Conservation (phyloP, 2,797 vertebrate species). For the Galagoides demidoff region DNA sequence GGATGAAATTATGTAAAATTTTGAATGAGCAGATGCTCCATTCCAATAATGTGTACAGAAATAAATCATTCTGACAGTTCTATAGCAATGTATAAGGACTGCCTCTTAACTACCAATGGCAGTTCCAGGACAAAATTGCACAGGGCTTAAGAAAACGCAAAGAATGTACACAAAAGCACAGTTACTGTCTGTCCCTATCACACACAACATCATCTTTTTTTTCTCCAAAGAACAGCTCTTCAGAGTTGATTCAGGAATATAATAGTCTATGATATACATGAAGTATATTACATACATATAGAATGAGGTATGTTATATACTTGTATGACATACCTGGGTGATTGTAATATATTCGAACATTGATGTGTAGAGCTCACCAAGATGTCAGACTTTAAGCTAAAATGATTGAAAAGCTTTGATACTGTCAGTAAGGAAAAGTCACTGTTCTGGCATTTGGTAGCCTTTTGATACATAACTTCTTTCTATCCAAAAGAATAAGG, state of each 20-base stretch:
- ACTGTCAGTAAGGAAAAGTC: not conserved
- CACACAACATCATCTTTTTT: not conserved
- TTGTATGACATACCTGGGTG: not conserved
- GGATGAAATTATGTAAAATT: not conserved
- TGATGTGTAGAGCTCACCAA: not conserved
- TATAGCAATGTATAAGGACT: not conserved
- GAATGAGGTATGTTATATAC: not conserved
- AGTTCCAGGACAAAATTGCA: not conserved
- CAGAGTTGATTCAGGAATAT: not conserved
- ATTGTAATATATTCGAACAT: not conserved
- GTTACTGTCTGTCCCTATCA: too few species aligned
- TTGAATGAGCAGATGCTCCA: not conserved
- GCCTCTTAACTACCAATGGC: not conserved
- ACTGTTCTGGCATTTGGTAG: not conserved
- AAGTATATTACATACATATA: not conserved
- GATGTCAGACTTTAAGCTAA: not conserved
- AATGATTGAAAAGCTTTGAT: not conserved
- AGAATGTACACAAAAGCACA: not conserved
- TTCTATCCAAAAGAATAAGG: not conserved
- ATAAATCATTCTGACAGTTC: not conserved
- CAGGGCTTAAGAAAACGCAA: not conserved
- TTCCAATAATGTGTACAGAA: too few species aligned
- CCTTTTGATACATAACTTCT: not conserved
- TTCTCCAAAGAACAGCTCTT: not conserved
- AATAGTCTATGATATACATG: not conserved